Evolutionary conservation across 2,113 vertebrate genomes (phyloP).

Genomic region (Oenanthe melanoleuca): DNA sequence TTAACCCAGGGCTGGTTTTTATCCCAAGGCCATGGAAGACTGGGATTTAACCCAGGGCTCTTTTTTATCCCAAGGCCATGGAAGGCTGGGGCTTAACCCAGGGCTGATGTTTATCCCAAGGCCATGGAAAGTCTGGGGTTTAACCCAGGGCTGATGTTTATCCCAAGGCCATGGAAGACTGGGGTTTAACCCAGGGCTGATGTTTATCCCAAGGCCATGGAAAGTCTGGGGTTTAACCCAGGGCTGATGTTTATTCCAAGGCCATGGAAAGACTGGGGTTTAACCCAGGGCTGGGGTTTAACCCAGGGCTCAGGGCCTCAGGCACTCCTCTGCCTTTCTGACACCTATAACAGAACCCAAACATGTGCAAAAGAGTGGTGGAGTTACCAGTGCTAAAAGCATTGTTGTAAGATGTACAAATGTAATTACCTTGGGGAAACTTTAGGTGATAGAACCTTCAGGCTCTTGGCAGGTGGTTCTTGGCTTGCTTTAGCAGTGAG

Average conservation of each 20-base stretch:
- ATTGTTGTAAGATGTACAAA: not conserved
- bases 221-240: not conserved
- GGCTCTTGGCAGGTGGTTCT: not conserved
- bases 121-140: no score
- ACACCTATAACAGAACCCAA: accelerated
- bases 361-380: accelerated
- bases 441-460: accelerated
- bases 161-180: no score
- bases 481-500: accelerated
- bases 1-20: not conserved
- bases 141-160: no score
- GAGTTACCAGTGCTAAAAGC: not conserved
- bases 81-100: not conserved
- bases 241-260: not conserved
- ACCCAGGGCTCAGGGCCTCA: not conserved
- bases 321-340: accelerated
- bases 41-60: not conserved
- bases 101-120: no score
- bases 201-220: no score
- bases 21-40: no score
- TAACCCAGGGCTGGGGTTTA: not conserved
- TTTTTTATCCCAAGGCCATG: no score
- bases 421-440: accelerated
- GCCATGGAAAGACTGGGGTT: not conserved
- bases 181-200: no score